phyloP scores from a whole-genome alignment of 1,140 invertebrate genomes.

The Lethocerus indicus region DNA sequence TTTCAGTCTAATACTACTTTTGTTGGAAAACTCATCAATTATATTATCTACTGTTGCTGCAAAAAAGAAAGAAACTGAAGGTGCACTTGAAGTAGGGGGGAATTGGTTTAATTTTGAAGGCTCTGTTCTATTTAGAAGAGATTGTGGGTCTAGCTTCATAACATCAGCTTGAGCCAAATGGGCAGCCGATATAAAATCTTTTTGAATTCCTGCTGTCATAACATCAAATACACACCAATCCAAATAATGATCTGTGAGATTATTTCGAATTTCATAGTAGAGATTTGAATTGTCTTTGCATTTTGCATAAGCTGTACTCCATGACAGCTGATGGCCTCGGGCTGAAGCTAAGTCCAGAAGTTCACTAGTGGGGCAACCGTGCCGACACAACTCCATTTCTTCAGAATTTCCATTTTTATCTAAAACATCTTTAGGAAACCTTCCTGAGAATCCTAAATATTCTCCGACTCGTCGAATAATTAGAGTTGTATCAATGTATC shows the following conservation, averaged over 20 bases:
- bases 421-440: slow-evolving; percentile 28
- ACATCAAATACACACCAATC: slow-evolving; percentile 42
- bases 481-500: slow-evolving; percentile 26
- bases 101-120: background rate
- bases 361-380: slow-evolving; percentile 32
- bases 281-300: too few relatives aligned
- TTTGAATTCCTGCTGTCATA: slow-evolving; percentile 32
- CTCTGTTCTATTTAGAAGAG: slow-evolving; percentile 17
- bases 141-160: slow-evolving; percentile 23
- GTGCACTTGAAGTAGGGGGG: background rate
- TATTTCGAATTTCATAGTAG: too few relatives aligned
- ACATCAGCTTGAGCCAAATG: slow-evolving; percentile 31
- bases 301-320: slow-evolving; percentile 14
- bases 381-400: slow-evolving; percentile 31
- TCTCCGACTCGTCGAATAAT: slow-evolving; percentile 29
- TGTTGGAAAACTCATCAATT: too few relatives aligned
- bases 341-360: slow-evolving; percentile 24
- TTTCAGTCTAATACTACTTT: too few relatives aligned
- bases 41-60: too few relatives aligned
- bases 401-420: slow-evolving; percentile 20
- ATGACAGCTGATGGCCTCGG: slow-evolving; percentile 16
- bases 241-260: slow-evolving; percentile 35
- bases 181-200: slow-evolving; percentile 27
- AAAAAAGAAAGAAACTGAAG: too few relatives aligned
- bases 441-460: slow-evolving; percentile 33